Evolutionary conservation across 2,888 invertebrate genomes (phyloP).

Genomic region (Tetropium fuscum): DNA sequence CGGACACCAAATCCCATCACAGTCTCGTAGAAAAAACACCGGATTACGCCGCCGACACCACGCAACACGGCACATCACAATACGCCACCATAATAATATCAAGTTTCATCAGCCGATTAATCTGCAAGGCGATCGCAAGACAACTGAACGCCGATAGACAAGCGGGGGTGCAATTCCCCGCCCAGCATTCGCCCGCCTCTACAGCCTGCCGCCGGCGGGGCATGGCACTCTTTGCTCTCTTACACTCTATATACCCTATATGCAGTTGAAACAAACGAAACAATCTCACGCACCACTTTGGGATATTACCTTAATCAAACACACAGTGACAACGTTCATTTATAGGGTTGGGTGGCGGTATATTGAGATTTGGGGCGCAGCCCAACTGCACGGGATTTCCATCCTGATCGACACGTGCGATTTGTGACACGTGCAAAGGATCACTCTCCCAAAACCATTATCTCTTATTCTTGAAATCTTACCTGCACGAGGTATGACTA

Average conservation of each 20-base stretch:
- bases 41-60: slow-evolving; percentile 37
- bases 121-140: slow-evolving; percentile 41
- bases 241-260: slow-evolving; percentile 25
- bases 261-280: slow-evolving; percentile 57
- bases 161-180: slow-evolving; percentile 29
- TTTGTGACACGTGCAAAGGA: background rate
- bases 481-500: too few species aligned
- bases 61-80: slow-evolving; percentile 23
- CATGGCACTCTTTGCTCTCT: slow-evolving; percentile 35
- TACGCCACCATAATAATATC: slow-evolving; percentile 34
- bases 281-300: slow-evolving; percentile 61
- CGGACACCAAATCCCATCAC: slow-evolving; percentile 26
- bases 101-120: slow-evolving; percentile 48
- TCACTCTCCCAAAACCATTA: too few species aligned
- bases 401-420: too few species aligned
- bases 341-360: slow-evolving; percentile 24
- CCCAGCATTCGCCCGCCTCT: slow-evolving; percentile 29
- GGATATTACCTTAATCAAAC: slow-evolving; percentile 66
- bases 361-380: slow-evolving; percentile 34
- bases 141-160: slow-evolving; percentile 40
- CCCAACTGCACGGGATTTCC: slow-evolving; percentile 38
- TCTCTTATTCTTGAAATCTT: too few species aligned
- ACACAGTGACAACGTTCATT: slow-evolving; percentile 49
- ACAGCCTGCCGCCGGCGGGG: slow-evolving; percentile 23
- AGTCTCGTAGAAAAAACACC: slow-evolving; percentile 14